Conservation (phyloP, 1,140 invertebrate genomes). For the Pemphigus obesinymphae region DNA sequence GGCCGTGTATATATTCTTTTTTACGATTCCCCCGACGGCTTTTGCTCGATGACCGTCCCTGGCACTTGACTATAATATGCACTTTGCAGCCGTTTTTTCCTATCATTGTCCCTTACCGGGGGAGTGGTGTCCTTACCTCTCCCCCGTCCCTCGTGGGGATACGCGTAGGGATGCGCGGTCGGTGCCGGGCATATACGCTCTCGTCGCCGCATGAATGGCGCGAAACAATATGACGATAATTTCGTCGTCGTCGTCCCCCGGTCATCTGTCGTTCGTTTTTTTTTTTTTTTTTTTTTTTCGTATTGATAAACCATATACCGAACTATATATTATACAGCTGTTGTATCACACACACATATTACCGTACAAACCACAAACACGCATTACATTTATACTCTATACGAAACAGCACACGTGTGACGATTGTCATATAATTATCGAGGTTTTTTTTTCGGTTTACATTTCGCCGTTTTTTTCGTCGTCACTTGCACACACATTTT, state of each 20-base stretch:
- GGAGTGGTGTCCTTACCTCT: no score
- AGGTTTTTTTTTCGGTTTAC: not conserved
- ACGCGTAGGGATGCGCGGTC: not conserved
- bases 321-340: not conserved
- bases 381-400: not conserved
- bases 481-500: not conserved
- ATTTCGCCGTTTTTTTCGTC: not conserved
- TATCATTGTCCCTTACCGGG: not conserved
- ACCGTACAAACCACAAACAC: not conserved
- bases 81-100: slow-evolving; percentile 6
- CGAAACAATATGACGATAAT: slow-evolving; percentile 38
- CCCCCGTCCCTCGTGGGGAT: not conserved
- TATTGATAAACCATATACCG: not conserved
- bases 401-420: not conserved
- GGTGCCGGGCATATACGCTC: not conserved
- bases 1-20: not conserved
- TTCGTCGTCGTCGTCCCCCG: slow-evolving; percentile 7
- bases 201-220: not conserved
- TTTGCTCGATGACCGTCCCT: not conserved
- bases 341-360: not conserved
- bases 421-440: slow-evolving; percentile 6
- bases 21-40: not conserved
- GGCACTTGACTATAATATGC: not conserved
- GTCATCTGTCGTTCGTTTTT: slow-evolving; percentile 14
- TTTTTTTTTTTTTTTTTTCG: not conserved